Percentiles rank a stretch among this genome's conserved stretches.
Evolutionary conservation across 2,797 vertebrate genomes (phyloP).

Genomic region (Sebastes iracundus): DNA sequence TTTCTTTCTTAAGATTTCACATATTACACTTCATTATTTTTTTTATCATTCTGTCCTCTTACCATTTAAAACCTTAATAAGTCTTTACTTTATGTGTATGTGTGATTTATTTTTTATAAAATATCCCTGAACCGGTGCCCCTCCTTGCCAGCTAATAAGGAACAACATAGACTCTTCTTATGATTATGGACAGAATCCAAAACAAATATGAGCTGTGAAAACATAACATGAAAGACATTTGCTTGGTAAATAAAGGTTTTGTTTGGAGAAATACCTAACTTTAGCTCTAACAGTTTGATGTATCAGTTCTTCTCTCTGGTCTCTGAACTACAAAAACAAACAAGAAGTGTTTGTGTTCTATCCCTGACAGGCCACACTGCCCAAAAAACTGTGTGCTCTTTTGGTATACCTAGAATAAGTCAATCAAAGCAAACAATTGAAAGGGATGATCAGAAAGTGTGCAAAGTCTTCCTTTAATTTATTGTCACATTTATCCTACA

Average conservation of each 20-base stretch:
- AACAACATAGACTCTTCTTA: neutral
- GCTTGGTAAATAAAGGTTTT: neutral
- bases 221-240: neutral
- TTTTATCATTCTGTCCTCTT: neutral
- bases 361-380: neutral
- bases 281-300: neutral
- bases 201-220: neutral
- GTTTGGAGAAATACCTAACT: neutral
- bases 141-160: neutral
- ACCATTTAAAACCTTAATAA: neutral
- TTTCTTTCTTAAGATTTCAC: neutral
- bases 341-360: slow-evolving; percentile 11
- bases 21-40: neutral
- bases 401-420: neutral
- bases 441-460: slow-evolving; percentile 8
- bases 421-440: neutral
- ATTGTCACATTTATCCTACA: slow-evolving; percentile 15
- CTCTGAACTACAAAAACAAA: slow-evolving; percentile 7
- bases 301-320: neutral
- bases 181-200: neutral
- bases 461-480: neutral
- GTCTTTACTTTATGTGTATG: too few relatives aligned
- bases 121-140: neutral
- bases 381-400: neutral
- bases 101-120: neutral